Evolutionary conservation across 2,888 invertebrate species (phyloP).

Genomic region (Dimorphilus gyrociliatus): DNA sequence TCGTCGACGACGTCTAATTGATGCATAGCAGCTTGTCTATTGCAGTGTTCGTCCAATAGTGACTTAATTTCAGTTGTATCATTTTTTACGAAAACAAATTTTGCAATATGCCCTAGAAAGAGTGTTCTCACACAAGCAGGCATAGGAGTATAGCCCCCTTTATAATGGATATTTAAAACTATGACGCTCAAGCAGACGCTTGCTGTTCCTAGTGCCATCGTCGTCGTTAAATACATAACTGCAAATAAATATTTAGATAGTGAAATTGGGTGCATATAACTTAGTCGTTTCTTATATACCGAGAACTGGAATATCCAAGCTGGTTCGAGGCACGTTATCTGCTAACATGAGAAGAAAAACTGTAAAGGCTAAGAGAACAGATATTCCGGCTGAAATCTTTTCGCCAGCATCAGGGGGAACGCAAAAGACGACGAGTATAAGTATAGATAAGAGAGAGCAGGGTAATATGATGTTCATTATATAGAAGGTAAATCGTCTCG

Average conservation of each 20-base stretch:
- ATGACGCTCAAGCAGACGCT: constrained; percentile 11
- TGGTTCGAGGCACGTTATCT: constrained; percentile 19
- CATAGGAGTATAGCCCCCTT: constrained; percentile 6
- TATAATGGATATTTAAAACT: constrained; percentile 11
- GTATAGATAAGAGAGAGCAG: constrained; percentile 18
- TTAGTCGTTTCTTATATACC: too few relatives aligned
- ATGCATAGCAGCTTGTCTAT: too few relatives aligned
- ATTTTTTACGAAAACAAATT: too few relatives aligned
- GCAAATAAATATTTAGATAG: constrained; percentile 4
- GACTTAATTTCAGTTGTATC: too few relatives aligned
- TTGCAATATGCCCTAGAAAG: too few relatives aligned
- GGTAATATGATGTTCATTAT: constrained; percentile 18
- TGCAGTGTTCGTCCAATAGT: too few relatives aligned
- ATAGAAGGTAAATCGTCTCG: constrained; percentile 12
- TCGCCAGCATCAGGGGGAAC: constrained; percentile 24
- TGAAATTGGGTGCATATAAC: too few relatives aligned
- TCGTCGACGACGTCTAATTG: too few relatives aligned
- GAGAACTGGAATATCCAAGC: constrained; percentile 16
- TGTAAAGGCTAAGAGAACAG: constrained; percentile 18
- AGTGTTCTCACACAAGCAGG: constrained; percentile 9
- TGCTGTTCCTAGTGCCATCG: constrained; percentile 11
- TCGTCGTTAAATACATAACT: constrained; percentile 10
- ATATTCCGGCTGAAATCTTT: constrained; percentile 19
- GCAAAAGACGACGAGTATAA: constrained; percentile 21
- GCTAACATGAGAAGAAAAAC: constrained; percentile 21